A percentile compares a stretch with the other conserved stretches of the same genome.
phyloP scores from a whole-genome alignment of 2,888 invertebrate species.

The Parapristionchus giblindavisi region DNA sequence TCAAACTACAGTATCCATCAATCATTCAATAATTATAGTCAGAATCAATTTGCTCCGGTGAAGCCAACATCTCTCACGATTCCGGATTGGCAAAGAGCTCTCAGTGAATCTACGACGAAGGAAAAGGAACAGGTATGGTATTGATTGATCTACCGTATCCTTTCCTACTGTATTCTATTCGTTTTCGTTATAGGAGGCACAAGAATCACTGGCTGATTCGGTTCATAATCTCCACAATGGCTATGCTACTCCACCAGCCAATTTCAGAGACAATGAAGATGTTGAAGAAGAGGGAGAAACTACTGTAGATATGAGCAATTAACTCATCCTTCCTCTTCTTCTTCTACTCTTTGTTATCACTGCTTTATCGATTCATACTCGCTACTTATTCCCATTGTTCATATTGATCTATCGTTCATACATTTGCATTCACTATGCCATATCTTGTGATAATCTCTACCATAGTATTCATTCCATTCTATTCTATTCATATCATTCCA shows the following conservation, averaged over 20 bases:
- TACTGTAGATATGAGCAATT: background rate
- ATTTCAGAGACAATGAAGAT: conserved; percentile 39
- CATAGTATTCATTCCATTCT: no score
- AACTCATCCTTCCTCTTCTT: no score
- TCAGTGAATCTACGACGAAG: background rate
- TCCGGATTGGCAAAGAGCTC: conserved; percentile 52
- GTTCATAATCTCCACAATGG: conserved; percentile 39
- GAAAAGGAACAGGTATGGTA: background rate
- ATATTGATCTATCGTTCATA: no score
- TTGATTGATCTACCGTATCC: background rate
- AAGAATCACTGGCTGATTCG: conserved; percentile 29
- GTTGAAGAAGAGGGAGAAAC: conserved; percentile 14
- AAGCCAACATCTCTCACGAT: background rate
- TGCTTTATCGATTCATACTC: no score
- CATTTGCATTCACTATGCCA: no score
- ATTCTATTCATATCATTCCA: no score
- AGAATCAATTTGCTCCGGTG: conserved; percentile 62
- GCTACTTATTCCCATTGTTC: no score
- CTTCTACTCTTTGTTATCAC: no score
- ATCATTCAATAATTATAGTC: conserved; percentile 52
- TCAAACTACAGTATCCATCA: background rate
- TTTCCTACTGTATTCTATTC: background rate
- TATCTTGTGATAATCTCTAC: no score
- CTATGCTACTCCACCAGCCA: conserved; percentile 50
- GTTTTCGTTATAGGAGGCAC: conserved; percentile 9